Conservation (phyloP, 2,888 invertebrate genomes). For the Patella pellucida region DNA sequence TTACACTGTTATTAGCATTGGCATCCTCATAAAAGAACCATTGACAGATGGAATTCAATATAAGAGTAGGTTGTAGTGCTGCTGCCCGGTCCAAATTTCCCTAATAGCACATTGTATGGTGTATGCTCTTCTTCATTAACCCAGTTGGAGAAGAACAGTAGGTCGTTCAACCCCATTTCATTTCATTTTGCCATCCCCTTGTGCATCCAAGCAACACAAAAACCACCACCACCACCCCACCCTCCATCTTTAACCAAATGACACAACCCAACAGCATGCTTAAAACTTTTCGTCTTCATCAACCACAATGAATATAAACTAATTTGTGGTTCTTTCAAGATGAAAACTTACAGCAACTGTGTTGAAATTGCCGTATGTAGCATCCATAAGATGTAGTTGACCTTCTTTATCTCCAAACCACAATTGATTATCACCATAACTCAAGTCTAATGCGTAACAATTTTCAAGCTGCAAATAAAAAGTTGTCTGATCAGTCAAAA, state of each 20-base stretch:
- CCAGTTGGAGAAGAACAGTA: too few relatives aligned
- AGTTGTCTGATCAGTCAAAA: background rate
- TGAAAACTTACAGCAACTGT: conserved; percentile 46
- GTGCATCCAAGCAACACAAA: conserved; percentile 6
- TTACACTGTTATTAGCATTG: too few relatives aligned
- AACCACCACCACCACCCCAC: too few relatives aligned
- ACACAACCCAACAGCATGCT: background rate
- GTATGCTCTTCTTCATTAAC: too few relatives aligned
- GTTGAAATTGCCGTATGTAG: conserved; percentile 58
- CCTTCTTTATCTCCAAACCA: conserved; percentile 66
- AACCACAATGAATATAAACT: too few relatives aligned
- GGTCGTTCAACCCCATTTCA: too few relatives aligned
- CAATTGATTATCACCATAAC: conserved; percentile 60
- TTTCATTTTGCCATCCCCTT: background rate
- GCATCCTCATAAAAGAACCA: too few relatives aligned
- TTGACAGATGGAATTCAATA: too few relatives aligned
- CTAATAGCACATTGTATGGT: too few relatives aligned
- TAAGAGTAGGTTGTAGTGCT: too few relatives aligned
- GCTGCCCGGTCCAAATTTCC: too few relatives aligned
- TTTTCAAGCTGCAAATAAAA: conserved; percentile 42
- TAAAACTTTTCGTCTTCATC: background rate
- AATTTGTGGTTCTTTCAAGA: too few relatives aligned
- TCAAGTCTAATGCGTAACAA: conserved; percentile 55
- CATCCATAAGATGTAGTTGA: conserved; percentile 56
- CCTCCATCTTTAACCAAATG: background rate